phyloP scores from a whole-genome alignment of 35 echinoderm and acorn worm species.

The Amphiura filiformis region DNA sequence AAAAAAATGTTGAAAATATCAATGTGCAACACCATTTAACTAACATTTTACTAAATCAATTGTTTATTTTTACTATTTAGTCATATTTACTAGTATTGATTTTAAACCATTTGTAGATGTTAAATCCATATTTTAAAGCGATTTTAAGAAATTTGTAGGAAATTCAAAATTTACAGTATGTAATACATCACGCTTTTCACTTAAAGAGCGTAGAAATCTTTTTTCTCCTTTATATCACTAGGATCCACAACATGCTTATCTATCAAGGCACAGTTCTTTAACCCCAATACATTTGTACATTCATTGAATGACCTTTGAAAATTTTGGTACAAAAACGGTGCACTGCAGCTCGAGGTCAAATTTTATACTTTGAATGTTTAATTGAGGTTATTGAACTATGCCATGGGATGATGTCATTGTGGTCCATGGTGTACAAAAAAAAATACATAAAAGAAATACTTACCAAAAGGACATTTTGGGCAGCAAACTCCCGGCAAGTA shows the following conservation, averaged over 20 bases:
- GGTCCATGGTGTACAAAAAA: background rate
- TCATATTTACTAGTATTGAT: background rate
- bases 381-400: too few species aligned
- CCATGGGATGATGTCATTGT: too few species aligned
- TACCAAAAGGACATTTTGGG: constrained; percentile 74
- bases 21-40: background rate
- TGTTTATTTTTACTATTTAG: background rate
- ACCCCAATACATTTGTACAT: too few species aligned
- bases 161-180: too few species aligned
- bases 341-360: too few species aligned
- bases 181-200: background rate
- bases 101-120: background rate
- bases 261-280: too few species aligned
- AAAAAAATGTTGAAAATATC: background rate
- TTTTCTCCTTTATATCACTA: background rate
- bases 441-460: constrained; percentile 27
- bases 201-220: background rate
- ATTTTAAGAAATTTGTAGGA: background rate
- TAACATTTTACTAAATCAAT: background rate
- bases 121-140: background rate
- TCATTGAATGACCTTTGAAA: too few species aligned
- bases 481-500: constrained; percentile 71
- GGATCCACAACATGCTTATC: too few species aligned
- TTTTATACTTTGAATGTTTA: too few species aligned
- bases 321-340: too few species aligned